These are phyloP conservation scores for Psylliodes chrysocephalus DNA, from an alignment of 2,888 invertebrate genomes.

Conservation along the genomic window DNA sequence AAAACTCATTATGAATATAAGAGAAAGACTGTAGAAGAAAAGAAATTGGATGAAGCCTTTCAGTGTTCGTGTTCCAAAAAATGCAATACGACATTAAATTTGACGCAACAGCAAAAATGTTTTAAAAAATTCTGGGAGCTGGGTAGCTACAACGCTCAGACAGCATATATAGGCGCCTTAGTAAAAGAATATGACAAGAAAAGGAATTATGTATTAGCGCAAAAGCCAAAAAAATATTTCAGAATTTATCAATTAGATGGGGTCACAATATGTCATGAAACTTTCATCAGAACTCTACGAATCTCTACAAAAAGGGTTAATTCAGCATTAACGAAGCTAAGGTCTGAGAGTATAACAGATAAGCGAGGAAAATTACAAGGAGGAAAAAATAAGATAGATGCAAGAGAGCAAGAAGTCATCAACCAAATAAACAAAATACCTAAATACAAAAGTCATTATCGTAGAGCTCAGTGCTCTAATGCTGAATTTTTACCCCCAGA, in stretches of 20 bases:
- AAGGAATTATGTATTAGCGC: slow-evolving; percentile 20
- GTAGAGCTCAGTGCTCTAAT: slow-evolving; percentile 11
- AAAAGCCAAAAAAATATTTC: slow-evolving; percentile 25
- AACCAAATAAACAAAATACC: slow-evolving; percentile 23
- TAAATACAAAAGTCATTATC: slow-evolving; percentile 23
- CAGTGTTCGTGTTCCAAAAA: slow-evolving; percentile 28
- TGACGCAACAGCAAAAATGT: no score
- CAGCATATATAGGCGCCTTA: slow-evolving; percentile 27
- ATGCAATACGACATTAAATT: slow-evolving; percentile 20
- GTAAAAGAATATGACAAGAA: slow-evolving; percentile 29
- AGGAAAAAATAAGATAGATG: slow-evolving; percentile 22
- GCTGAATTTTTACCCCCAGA: slow-evolving; percentile 18
- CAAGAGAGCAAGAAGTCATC: slow-evolving; percentile 10
- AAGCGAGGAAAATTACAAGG: slow-evolving; percentile 16
- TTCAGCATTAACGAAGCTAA: slow-evolving; percentile 18
- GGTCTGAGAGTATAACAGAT: slow-evolving; percentile 10
- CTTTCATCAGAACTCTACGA: slow-evolving; percentile 17
- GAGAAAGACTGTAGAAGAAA: slow-evolving; percentile 14
- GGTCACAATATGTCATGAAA: slow-evolving; percentile 24
- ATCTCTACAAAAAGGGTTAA: slow-evolving; percentile 16
- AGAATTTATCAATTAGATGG: slow-evolving; percentile 22
- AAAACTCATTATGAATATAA: slow-evolving; percentile 31
- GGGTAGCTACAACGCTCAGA: slow-evolving; percentile 30
- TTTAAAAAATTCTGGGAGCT: slow-evolving; percentile 30
- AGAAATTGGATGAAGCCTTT: slow-evolving; percentile 27